These are phyloP conservation scores for Catharus minimus DNA, from an alignment of 2,113 vertebrate species.

Conservation along the genomic window DNA sequence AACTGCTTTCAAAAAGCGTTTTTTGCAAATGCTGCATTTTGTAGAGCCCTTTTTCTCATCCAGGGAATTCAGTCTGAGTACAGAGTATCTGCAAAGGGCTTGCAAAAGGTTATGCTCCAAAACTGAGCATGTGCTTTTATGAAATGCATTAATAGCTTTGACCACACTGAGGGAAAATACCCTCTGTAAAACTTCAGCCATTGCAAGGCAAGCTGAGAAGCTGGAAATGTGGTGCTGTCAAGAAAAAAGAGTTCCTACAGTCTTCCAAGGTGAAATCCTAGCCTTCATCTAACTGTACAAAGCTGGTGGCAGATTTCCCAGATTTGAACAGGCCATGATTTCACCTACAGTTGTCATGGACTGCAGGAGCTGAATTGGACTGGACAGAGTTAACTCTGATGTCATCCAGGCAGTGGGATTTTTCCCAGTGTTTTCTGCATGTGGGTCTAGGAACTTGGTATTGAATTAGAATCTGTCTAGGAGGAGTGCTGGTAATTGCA, in stretches of 20 bases:
- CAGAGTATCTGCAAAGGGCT: background rate
- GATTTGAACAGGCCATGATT: background rate
- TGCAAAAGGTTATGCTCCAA: conserved; percentile 5
- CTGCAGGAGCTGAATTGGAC: background rate
- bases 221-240: conserved; percentile 25
- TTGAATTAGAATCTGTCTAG: conserved; percentile 50
- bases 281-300: background rate
- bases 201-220: background rate
- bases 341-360: background rate
- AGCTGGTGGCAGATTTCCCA: conserved; percentile 39
- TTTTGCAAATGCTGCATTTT: conserved; percentile 12
- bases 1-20: background rate
- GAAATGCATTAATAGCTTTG: background rate
- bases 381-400: conserved; percentile 51
- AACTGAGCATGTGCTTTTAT: conserved; percentile 4
- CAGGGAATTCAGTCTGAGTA: background rate
- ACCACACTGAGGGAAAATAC: background rate
- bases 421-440: conserved; percentile 29
- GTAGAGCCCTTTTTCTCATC: background rate
- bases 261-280: conserved; percentile 46
- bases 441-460: conserved; percentile 23
- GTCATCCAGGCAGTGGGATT: conserved; percentile 27
- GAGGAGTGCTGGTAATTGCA: conserved; percentile 39
- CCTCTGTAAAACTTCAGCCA: background rate
- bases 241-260: background rate